Evolutionary conservation across 35 echinoderm and acorn worm genomes (phyloP), one percentile per base, ranked within the genome.

Genomic region (Eucidaris tribuloides): DNA sequence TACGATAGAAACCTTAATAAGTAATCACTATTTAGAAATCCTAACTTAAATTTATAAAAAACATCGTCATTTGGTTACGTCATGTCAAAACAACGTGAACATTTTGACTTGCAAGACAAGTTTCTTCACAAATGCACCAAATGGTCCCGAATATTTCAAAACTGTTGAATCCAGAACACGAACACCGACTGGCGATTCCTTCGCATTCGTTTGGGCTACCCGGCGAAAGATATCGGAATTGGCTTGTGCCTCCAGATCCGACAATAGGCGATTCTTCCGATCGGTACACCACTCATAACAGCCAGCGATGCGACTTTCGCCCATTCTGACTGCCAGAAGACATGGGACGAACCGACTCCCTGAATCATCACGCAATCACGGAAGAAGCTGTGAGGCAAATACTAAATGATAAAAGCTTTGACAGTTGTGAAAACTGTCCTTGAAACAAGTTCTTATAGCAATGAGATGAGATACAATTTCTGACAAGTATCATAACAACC

Each of bases 211-310:
- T 86, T 98, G 5, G 90, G 90, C 20, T 98, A 85, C 62, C 84
- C 86, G 15, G 83, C 76, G 45, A 90, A 98, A 64, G 95, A 98
- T 58, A 77, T 98, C 90, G 95, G 28, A 98, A 93, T 70, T 98
- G 95, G 95, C 90, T 87, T 22, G 30, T 92, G 44, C 89, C 95
- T 39, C 90, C 90, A 32, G 95, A 98, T 66, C 95, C 95, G 5
- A 93, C 95, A 3, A 93, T 98, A 90, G 85, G 86, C 20, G 71
- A 93, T 17, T 48, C 93, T 1, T 84, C 88, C 7, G 94, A 97
- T 68, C 91, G 94, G 94, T 97, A 97, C 85, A 92, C 89, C 24
- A 91, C 77, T 4, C 94, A 97, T 62, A 91, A 97, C 45, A 97
- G 94, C n/a, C 27, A 92, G 88, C 62, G 94, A 97, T 22, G 94